A percentile compares a stretch with the other conserved stretches of the same genome.
Evolutionary conservation across 1,140 invertebrate species (phyloP).

Genomic region (Zeugodacus cucurbitae): DNA sequence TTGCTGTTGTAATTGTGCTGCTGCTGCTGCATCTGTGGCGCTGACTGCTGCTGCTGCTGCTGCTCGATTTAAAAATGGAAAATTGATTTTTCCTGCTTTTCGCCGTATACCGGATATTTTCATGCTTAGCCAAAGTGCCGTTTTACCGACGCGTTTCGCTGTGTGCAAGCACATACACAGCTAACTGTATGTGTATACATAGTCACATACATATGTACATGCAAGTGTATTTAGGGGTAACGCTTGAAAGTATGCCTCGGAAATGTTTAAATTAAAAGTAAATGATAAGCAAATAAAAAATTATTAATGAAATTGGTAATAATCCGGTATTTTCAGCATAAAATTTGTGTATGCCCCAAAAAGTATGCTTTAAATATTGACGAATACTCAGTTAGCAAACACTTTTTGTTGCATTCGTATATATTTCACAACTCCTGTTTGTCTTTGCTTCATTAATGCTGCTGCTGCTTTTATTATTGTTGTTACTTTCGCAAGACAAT

Average conservation of each 20-base stretch:
- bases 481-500: conserved; percentile 62
- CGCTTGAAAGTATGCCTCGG: background rate
- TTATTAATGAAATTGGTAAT: background rate
- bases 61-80: conserved; percentile 65
- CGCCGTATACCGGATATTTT: conserved; percentile 56
- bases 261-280: background rate
- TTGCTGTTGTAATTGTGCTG: background rate
- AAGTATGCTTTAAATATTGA: background rate
- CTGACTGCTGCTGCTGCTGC: background rate
- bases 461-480: conserved; percentile 42
- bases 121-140: conserved; percentile 28
- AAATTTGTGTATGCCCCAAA: background rate
- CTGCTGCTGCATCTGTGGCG: background rate
- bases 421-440: background rate
- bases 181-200: background rate
- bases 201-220: background rate
- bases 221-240: background rate
- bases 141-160: background rate
- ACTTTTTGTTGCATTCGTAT: background rate
- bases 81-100: conserved; percentile 65
- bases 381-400: background rate
- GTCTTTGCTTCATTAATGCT: background rate
- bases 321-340: background rate
- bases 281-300: background rate
- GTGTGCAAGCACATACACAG: background rate